A percentile compares a stretch with the other conserved stretches of the same genome.
These are phyloP conservation scores for Triplophysa yarkandensis DNA, from an alignment of 2,797 vertebrate genomes.

Conservation along the genomic window DNA sequence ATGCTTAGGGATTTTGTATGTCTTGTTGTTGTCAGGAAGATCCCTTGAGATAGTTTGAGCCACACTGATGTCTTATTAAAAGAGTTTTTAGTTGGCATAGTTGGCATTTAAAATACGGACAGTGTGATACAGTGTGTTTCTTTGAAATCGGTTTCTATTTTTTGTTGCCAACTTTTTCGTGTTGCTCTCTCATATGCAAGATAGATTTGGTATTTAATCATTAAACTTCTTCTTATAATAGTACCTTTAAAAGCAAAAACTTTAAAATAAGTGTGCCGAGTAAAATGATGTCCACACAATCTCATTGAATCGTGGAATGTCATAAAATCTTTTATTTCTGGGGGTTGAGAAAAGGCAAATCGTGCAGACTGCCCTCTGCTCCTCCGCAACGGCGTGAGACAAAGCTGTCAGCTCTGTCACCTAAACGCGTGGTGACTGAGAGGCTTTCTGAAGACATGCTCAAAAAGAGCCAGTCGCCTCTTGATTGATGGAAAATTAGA, in stretches of 20 bases:
- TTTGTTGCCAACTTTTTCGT: too few relatives aligned
- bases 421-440: slow-evolving; percentile 76
- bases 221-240: too few relatives aligned
- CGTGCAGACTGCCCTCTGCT: slow-evolving; percentile 54
- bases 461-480: slow-evolving; percentile 68
- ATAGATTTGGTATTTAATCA: too few relatives aligned
- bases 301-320: slow-evolving; percentile 5
- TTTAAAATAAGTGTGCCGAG: not conserved
- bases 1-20: slow-evolving; percentile 74
- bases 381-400: slow-evolving; percentile 63
- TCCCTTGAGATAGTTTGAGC: slow-evolving; percentile 68
- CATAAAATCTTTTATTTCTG: slow-evolving; percentile 24
- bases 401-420: slow-evolving; percentile 69
- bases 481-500: slow-evolving; percentile 79
- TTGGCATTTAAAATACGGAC: too few relatives aligned
- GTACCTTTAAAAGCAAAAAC: too few relatives aligned
- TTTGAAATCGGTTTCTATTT: too few relatives aligned
- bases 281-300: slow-evolving; percentile 5
- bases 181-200: too few relatives aligned
- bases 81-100: too few relatives aligned
- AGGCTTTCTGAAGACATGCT: slow-evolving; percentile 69
- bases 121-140: too few relatives aligned
- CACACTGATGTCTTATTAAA: slow-evolving; percentile 46
- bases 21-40: slow-evolving; percentile 81
- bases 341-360: slow-evolving; percentile 21